Conservation (phyloP, 35 echinoderm and acorn worm genomes). For the Chiridota heheva region DNA sequence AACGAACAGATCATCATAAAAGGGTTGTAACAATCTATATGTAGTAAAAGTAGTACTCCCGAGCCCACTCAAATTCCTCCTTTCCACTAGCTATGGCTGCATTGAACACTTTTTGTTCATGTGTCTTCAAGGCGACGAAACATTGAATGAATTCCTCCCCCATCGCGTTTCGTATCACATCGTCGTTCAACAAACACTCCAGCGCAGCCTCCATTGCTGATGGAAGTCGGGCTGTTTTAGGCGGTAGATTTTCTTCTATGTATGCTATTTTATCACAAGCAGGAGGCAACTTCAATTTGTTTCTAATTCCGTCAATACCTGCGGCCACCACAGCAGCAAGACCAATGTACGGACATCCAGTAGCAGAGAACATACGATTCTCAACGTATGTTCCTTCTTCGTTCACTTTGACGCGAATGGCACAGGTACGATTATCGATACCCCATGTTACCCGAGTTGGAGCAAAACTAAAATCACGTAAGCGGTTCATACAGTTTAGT, state of each 20-base stretch:
- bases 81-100: conserved; percentile 3
- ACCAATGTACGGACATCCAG: conserved; percentile 18
- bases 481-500: conserved; percentile 53
- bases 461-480: conserved; percentile 18
- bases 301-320: conserved; percentile 42
- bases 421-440: conserved; percentile 53
- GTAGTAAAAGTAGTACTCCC: conserved; percentile 25
- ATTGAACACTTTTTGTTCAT: conserved; percentile 22
- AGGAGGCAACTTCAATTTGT: conserved; percentile 19
- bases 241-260: conserved; percentile 10
- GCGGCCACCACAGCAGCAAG: conserved; percentile 46
- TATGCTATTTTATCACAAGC: conserved; percentile 8
- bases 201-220: conserved; percentile 38
- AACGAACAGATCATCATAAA: too few species aligned
- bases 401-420: conserved; percentile 43
- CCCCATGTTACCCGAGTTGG: conserved; percentile 63
- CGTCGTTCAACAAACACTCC: conserved; percentile 12
- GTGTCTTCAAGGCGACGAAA: conserved; percentile 34
- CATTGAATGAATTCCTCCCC: conserved; percentile 48
- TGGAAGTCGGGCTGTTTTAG: background rate
- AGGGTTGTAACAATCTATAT: too few species aligned
- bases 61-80: conserved; percentile 1
- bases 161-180: background rate
- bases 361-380: conserved; percentile 27
- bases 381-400: conserved; percentile 48